These are phyloP conservation scores for Pelvicachromis taeniatus DNA, from an alignment of 2,113 vertebrate species.

Conservation along the genomic window DNA sequence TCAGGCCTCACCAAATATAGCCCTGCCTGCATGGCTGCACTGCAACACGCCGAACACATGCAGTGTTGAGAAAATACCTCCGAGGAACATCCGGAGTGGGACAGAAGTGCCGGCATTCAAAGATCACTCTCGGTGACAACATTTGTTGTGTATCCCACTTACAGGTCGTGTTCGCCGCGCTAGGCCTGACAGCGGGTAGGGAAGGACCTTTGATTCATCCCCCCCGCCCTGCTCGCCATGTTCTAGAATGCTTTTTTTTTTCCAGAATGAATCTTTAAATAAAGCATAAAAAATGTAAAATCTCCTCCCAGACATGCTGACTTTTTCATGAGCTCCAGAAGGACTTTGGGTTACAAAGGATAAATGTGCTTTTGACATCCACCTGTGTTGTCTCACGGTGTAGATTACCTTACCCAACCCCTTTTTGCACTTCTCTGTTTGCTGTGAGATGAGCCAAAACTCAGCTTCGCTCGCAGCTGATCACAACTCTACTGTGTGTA, in stretches of 20 bases:
- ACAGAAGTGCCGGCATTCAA: conserved; percentile 36
- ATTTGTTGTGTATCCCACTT: conserved; percentile 32
- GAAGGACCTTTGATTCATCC: background rate
- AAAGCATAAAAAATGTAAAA: conserved; percentile 58
- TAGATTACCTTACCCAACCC: background rate
- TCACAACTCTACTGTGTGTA: background rate
- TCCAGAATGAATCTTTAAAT: conserved; percentile 60
- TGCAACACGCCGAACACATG: background rate
- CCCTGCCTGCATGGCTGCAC: background rate
- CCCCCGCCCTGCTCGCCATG: background rate
- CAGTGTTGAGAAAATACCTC: conserved; percentile 25
- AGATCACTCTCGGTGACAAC: conserved; percentile 42
- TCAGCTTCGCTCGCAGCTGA: background rate
- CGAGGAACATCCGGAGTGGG: conserved; percentile 3
- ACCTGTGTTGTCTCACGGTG: background rate
- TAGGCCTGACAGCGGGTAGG: conserved; percentile 8
- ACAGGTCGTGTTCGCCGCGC: conserved; percentile 4
- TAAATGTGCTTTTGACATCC: conserved; percentile 15
- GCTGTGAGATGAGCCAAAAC: background rate
- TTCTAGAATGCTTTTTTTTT: conserved; percentile 28
- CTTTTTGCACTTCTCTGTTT: background rate
- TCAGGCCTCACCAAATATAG: conserved; percentile 1
- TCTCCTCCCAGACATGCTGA: conserved; percentile 44
- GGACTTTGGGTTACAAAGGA: conserved; percentile 39
- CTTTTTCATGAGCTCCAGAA: conserved; percentile 62